Base-by-base conservation (phyloP, 2,113 vertebrate genomes). In the Crotalus tigris region DNA sequence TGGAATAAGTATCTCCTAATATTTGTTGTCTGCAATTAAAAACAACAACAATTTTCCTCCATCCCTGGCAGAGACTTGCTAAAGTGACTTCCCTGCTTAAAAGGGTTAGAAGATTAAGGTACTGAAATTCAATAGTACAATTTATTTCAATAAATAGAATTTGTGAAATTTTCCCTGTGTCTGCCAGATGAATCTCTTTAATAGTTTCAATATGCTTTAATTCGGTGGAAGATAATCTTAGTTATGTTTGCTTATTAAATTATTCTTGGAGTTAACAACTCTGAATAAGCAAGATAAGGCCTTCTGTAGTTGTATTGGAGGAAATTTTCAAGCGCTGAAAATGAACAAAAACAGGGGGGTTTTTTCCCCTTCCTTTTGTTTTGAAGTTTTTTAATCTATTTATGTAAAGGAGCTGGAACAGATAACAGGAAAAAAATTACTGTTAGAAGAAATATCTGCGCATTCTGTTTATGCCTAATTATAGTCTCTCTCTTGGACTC, bases 231-330 rank as follows among this genome's bases (percentile, higher is more conserved):
- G 90, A 96, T 90, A 95, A 95, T n/a, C 49, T 49, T 58, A 86
- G 44, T 90, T 92, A 44, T 17, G 55, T 93, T 95, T 96, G 95
- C 94, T 57, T 95, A 95, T 92, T 93, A 95, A 96, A 95, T 94
- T 92, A 96, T 54, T 91, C 92, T 90, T 93, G 93, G 75, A 90
- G 87, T 29, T 93, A 94, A 88, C 44, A 87, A 6, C 90, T 95
- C 86, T 93, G 61, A 94, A 94, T 95, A 89, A 3, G 19, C 12
- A 91, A 44, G 59, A 26, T 1, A 61, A 0, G 15, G 81, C 13
- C 26, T 88, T 91, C 88, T 49, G 33, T 89, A 85, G 4, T 92
- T 93, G 61, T 69, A 5, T 1, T 46, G 46, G 26, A 95, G 24
- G 53, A 93, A 91, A 92, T 64, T 21, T 95, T 53, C 5, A 39